phyloP scores from a whole-genome alignment of 92 coral and sea anemone species.

The Phymanthus crucifer region DNA sequence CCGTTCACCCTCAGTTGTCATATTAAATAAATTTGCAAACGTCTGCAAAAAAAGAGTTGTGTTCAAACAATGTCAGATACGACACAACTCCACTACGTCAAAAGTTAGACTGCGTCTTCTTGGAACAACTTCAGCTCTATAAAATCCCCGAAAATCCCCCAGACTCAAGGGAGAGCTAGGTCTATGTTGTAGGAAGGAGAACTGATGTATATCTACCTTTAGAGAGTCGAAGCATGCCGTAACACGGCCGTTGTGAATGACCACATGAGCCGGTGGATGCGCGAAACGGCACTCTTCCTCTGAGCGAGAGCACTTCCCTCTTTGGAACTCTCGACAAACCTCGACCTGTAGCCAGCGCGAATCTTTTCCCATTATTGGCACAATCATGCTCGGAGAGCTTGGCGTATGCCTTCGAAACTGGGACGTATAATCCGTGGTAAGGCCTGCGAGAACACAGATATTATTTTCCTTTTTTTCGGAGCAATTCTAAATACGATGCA shows the following conservation, averaged over 20 bases:
- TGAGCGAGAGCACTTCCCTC: slow-evolving; percentile 95
- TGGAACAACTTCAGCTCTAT: slow-evolving; percentile 7
- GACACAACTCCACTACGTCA: slow-evolving; percentile 48
- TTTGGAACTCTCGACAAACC: slow-evolving; percentile 98
- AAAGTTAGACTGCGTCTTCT: slow-evolving; percentile 39
- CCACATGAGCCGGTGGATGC: slow-evolving; percentile 97
- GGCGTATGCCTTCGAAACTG: slow-evolving; percentile 44
- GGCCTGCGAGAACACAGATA: slow-evolving; percentile 30
- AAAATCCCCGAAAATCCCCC: slow-evolving; percentile 5
- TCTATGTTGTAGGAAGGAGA: slow-evolving; percentile 4
- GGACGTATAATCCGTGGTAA: slow-evolving; percentile 49
- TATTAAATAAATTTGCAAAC: slow-evolving; percentile 36
- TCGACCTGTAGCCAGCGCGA: slow-evolving; percentile 99
- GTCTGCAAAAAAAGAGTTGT: slow-evolving; percentile 45
- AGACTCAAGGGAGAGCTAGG: not conserved
- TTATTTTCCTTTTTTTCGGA: slow-evolving; percentile 34
- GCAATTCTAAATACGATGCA: slow-evolving; percentile 47
- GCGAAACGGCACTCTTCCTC: slow-evolving; percentile 99
- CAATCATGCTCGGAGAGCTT: slow-evolving; percentile 76
- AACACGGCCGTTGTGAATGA: slow-evolving; percentile 93
- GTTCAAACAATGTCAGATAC: slow-evolving; percentile 43
- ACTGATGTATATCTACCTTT: slow-evolving; percentile 66
- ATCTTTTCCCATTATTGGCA: slow-evolving; percentile 96
- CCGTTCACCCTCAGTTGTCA: slow-evolving; percentile 27
- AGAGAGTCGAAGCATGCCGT: slow-evolving; percentile 99